phyloP scores from a whole-genome alignment of 2,888 invertebrate species.

The Cylindroiulus punctatus region DNA sequence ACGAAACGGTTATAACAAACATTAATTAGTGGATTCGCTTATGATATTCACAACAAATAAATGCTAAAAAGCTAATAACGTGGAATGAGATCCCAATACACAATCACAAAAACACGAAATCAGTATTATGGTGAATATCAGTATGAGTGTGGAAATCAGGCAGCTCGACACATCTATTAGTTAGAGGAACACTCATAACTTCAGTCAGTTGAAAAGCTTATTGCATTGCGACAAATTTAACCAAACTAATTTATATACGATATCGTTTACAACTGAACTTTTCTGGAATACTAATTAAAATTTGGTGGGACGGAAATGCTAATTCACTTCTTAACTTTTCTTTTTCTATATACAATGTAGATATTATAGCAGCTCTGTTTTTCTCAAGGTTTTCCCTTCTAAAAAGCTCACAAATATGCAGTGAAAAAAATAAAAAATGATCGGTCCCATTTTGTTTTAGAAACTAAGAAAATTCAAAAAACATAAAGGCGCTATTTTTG shows the following conservation, averaged over 20 bases:
- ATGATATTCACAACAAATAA: conserved; percentile 37
- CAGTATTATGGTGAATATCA: not conserved
- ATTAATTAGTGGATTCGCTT: conserved; percentile 17
- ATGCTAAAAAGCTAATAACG: conserved; percentile 34
- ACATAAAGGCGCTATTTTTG: no score
- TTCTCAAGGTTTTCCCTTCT: no score
- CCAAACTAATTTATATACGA: not conserved
- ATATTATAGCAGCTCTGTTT: not conserved
- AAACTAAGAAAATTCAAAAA: no score
- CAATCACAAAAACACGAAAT: conserved; percentile 34
- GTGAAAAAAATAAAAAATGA: no score
- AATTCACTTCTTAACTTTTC: not conserved
- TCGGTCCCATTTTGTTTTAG: no score
- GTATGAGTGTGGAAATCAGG: not conserved
- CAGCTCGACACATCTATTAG: not conserved
- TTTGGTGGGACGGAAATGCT: conserved; percentile 5
- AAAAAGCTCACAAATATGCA: no score
- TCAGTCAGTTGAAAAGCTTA: not conserved
- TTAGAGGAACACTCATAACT: not conserved
- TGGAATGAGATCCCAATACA: conserved; percentile 43
- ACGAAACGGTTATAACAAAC: not conserved
- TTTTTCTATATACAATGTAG: not conserved
- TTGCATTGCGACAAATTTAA: not conserved
- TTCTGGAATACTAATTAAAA: not conserved
- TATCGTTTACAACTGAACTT: not conserved